Evolutionary conservation across 1,140 invertebrate genomes (phyloP).

Genomic region (Penaeus japonicus): DNA sequence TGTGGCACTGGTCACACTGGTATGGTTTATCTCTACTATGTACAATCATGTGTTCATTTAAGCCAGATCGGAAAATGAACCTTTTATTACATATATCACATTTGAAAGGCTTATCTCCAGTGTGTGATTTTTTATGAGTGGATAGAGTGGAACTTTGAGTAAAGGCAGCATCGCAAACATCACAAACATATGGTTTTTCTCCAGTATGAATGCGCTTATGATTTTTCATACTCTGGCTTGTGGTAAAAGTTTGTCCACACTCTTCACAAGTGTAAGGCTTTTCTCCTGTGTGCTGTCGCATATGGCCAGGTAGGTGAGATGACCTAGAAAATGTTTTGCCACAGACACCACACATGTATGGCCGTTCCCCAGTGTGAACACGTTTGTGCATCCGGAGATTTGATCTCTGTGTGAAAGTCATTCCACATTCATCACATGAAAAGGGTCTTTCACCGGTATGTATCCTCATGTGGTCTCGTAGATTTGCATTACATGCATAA

Average conservation of each 20-base stretch:
- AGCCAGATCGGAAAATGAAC: slow-evolving; percentile 61
- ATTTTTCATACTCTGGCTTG: slow-evolving; percentile 62
- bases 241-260: slow-evolving; percentile 60
- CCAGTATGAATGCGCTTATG: slow-evolving; percentile 62
- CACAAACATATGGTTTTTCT: slow-evolving; percentile 60
- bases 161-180: slow-evolving; percentile 64
- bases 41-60: slow-evolving; percentile 55
- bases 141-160: slow-evolving; percentile 74
- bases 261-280: slow-evolving; percentile 58
- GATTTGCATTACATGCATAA: slow-evolving; percentile 53
- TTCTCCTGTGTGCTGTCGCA: slow-evolving; percentile 61
- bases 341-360: slow-evolving; percentile 69
- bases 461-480: slow-evolving; percentile 55
- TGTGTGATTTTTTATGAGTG: slow-evolving; percentile 72
- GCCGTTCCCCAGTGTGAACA: slow-evolving; percentile 70
- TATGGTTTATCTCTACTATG: slow-evolving; percentile 78
- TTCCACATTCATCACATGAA: slow-evolving; percentile 60
- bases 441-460: slow-evolving; percentile 61
- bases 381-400: slow-evolving; percentile 69
- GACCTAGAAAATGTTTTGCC: slow-evolving; percentile 67
- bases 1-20: slow-evolving; percentile 78
- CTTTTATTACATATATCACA: slow-evolving; percentile 62
- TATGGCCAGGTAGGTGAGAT: slow-evolving; percentile 61
- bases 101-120: slow-evolving; percentile 66
- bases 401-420: slow-evolving; percentile 59